Evolutionary conservation across 2,113 vertebrate species (phyloP), one percentile per base, ranked within the genome.

Genomic region (Solea senegalensis): DNA sequence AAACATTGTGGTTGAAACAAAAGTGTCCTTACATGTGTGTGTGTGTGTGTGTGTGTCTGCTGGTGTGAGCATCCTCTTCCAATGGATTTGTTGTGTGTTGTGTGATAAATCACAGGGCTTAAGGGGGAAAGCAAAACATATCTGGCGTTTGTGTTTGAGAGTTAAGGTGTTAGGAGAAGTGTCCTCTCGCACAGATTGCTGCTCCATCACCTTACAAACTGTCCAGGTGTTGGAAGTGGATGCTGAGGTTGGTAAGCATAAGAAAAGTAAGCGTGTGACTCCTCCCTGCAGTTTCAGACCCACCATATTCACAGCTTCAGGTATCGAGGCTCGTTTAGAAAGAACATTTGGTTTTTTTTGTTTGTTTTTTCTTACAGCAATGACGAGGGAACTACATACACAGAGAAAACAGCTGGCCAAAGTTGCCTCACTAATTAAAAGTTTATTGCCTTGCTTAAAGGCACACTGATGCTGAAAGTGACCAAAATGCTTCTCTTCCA

Each of bases 371-470:
- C 1, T 80, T 74, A 75, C 12, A 78, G 68, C 78, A 51, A 44
- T 14, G 53, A 67, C 44, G 44, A 5, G 65, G 9, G 56, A 13
- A n/a, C 57, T 65, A 74, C 69, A 60, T 53, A 67, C 60, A 72
- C 51, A 71, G 58, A 82, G 76, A 86, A 64, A 11, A 3, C 62
- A 63, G 65, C 43, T 21, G 60, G 65, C 50, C 68, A 40, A 78
- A 80, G 82, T 63, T 27, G 57, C 53, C 4, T 64, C 65, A 80
- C 40, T 51, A 58, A 80, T 85, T 73, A 78, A 72, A 73, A 50
- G 48, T 88, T 67, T 70, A 87, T 56, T 56, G 64, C 78, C 40
- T 72, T 76, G 80, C 73, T 74, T 50, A 82, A 76, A 64, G 81
- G 70, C 80, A 81, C 58, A 62, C 65, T 78, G 66, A 70, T 0